Evolutionary conservation across 2,888 invertebrate species (phyloP).

Genomic region (Drosophila vallismaia): DNA sequence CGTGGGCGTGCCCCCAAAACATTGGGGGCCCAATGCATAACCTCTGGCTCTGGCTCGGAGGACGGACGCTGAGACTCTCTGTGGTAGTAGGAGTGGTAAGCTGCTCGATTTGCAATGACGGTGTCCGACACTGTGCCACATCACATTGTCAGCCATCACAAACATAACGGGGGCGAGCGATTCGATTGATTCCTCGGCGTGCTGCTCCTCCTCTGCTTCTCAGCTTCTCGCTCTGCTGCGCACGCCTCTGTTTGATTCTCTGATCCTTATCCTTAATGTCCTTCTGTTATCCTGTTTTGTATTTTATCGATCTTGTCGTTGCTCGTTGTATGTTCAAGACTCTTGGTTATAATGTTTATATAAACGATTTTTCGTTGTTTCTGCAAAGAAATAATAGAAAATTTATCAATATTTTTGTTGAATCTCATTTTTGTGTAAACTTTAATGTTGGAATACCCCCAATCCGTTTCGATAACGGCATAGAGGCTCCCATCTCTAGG

Average conservation of each 20-base stretch:
- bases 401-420: neutral
- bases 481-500: conserved; percentile 10
- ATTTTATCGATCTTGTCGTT: conserved; percentile 50
- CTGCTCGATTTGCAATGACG: conserved; percentile 71
- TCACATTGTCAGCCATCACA: conserved; percentile 84
- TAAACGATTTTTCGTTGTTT: conserved; percentile 63
- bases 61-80: conserved; percentile 56
- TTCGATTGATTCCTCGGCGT: conserved; percentile 29
- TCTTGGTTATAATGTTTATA: conserved; percentile 28
- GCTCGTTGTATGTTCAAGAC: conserved; percentile 42
- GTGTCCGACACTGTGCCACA: conserved; percentile 80
- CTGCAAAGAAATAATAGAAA: conserved; percentile 46
- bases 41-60: conserved; percentile 69
- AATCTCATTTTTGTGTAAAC: neutral
- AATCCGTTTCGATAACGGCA: conserved; percentile 17
- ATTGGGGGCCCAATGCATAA: conserved; percentile 83
- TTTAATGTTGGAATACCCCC: neutral
- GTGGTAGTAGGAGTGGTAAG: conserved; percentile 56
- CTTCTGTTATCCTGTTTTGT: neutral
- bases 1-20: conserved; percentile 82
- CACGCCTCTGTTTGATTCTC: conserved; percentile 21
- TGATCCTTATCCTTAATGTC: conserved; percentile 23
- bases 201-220: conserved; percentile 20
- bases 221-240: conserved; percentile 14
- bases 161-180: conserved; percentile 81